Evolutionary conservation across 2,888 invertebrate genomes (phyloP), one percentile per base, ranked within the genome.

Genomic region (Acronicta psi): DNA sequence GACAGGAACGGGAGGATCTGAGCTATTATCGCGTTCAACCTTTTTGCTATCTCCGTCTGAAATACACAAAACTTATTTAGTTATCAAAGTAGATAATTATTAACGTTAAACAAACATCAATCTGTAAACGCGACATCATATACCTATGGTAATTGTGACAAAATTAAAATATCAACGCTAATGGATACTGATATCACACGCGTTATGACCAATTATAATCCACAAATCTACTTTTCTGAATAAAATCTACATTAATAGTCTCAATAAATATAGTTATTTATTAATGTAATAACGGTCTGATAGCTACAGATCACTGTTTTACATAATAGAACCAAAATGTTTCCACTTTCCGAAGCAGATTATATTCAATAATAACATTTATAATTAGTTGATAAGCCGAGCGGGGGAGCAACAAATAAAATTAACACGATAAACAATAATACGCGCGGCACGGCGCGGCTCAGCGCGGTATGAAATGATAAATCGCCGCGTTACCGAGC

Each of bases 41-140:
- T 95, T 95, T 99, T 99, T 78, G 98, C 98, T 89, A 99, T 98
- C 95, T 99, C 99, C 94, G 98, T 98, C 98, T 98, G 96, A 57
- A 96, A 96, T 69, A 76, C 77, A 82, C 71, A 74, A 78, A 62
- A 62, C 10, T 16, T 49, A 58, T 61, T 73, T 59, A 68, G 62
- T 57, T 20, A 59, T 46, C 16, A 8, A 52, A 66, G 43, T 54
- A 54, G 34, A 34, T 6, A n/a, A n/a, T n/a, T n/a, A 70, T 38
- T 60, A 57, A 69, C 37, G 50, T 65, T 53, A 47, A 58, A 43
- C 42, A 66, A 57, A 44, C 49, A 29, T n/a, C 34, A n/a, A 13
- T 59, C 31, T 46, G 52, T 50, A 65, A 64, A 67, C 52, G 59
- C 31, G 38, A 43, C 59, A 64, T 25, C n/a, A n/a, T n/a, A n/a